phyloP scores from a whole-genome alignment of 2,797 vertebrate species.

The Tarsius wallacei region DNA sequence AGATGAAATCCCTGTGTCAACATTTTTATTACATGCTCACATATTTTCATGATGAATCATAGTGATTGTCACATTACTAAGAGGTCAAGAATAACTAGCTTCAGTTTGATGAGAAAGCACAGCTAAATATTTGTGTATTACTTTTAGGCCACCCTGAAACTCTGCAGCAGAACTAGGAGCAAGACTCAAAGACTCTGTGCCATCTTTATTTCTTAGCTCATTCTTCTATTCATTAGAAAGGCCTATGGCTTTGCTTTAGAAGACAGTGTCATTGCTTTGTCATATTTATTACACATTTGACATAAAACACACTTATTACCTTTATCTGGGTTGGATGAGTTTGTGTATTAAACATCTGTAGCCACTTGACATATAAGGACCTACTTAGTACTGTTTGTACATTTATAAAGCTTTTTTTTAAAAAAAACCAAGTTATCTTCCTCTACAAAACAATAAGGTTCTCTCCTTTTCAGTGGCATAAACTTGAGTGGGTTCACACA shows the following conservation, averaged over 20 bases:
- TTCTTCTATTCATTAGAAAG: not conserved
- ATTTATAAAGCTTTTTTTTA: constrained; percentile 57
- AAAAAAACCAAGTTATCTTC: not conserved
- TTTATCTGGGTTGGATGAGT: constrained; percentile 65
- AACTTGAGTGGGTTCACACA: not conserved
- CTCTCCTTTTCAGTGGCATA: not conserved
- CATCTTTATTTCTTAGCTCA: not conserved
- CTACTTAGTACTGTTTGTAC: constrained; percentile 68
- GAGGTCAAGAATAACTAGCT: not conserved
- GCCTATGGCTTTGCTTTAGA: not conserved
- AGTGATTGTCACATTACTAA: not conserved
- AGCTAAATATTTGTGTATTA: not conserved
- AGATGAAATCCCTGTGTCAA: not conserved
- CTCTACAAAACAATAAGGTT: not conserved
- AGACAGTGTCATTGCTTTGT: not conserved
- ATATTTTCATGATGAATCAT: constrained; percentile 42
- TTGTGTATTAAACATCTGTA: constrained; percentile 66
- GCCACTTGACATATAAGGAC: constrained; percentile 69
- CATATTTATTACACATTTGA: not conserved
- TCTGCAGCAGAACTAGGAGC: not conserved
- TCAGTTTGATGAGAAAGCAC: not conserved
- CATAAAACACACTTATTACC: constrained; percentile 46
- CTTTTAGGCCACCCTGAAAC: not conserved
- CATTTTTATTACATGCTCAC: not conserved
- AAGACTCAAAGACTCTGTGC: not conserved